Evolutionary conservation across 2,888 invertebrate species (phyloP).

Genomic region (Agrotis exclamationis): DNA sequence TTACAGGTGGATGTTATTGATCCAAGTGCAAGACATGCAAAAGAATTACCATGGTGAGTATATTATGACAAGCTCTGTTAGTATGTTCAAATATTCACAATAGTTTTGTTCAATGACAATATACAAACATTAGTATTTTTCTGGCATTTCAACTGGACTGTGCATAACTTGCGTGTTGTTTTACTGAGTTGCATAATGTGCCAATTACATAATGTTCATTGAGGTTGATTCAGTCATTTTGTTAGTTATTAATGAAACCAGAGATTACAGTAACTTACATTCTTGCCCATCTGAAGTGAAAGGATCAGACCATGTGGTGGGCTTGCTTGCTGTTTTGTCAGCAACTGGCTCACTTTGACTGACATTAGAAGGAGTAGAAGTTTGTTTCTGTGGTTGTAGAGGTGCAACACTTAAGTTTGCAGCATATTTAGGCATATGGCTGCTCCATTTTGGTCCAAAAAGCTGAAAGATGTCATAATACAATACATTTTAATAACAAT

Average conservation of each 20-base stretch:
- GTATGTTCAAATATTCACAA: conserved; percentile 48
- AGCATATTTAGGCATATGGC: conserved; percentile 96
- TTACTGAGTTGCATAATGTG: conserved; percentile 62
- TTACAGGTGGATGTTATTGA: conserved; percentile 80
- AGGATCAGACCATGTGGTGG: conserved; percentile 83
- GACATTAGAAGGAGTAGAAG: conserved; percentile 82
- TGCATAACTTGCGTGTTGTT: conserved; percentile 63
- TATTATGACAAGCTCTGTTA: conserved; percentile 63
- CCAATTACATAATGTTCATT: conserved; percentile 55
- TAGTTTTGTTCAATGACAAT: conserved; percentile 39
- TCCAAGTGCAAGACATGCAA: conserved; percentile 91
- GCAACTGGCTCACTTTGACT: conserved; percentile 69
- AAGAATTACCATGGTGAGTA: conserved; percentile 79
- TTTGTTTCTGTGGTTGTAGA: conserved; percentile 94
- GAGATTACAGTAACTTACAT: conserved; percentile 80
- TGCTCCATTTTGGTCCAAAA: conserved; percentile 95
- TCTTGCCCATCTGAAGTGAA: conserved; percentile 87
- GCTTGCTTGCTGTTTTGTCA: conserved; percentile 74
- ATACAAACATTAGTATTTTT: conserved; percentile 34
- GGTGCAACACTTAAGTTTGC: conserved; percentile 95
- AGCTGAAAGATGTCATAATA: conserved; percentile 89
- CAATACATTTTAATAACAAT: not conserved
- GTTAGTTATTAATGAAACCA: conserved; percentile 36
- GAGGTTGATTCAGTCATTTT: conserved; percentile 47
- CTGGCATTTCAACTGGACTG: conserved; percentile 55